These are phyloP conservation scores for Yoshiicerus persimilis DNA, from an alignment of 1,140 invertebrate species.

Conservation along the genomic window DNA sequence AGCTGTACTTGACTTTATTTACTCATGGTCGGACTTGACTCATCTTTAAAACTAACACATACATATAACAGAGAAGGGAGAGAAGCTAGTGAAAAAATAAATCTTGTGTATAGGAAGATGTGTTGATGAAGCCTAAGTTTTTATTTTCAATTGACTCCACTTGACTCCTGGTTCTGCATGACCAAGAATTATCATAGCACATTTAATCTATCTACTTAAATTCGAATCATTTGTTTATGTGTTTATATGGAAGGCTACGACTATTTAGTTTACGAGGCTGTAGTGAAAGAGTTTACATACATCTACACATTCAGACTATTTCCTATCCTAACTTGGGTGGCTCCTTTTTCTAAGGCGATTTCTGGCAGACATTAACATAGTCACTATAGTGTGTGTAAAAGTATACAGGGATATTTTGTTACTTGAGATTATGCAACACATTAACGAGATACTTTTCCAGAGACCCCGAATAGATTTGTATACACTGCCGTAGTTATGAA, in stretches of 20 bases:
- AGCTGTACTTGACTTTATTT: too few species aligned
- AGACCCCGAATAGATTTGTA: background rate
- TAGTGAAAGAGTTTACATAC: background rate
- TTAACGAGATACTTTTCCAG: background rate
- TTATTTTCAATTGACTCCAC: background rate
- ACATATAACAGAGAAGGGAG: too few species aligned
- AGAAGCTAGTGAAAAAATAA: too few species aligned
- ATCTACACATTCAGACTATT: background rate
- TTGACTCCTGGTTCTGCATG: slow-evolving; percentile 9
- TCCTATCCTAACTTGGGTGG: slow-evolving; percentile 11
- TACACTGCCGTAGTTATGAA: background rate
- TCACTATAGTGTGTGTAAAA: background rate
- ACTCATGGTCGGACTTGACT: too few species aligned
- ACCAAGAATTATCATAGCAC: background rate
- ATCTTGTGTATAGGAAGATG: background rate
- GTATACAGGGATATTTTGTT: background rate
- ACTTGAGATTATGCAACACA: background rate
- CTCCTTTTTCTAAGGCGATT: background rate
- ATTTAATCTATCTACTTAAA: background rate
- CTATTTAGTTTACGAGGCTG: background rate
- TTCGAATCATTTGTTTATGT: background rate
- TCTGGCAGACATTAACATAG: background rate
- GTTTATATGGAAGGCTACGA: background rate
- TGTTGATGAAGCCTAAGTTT: background rate
- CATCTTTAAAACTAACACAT: too few species aligned